Evolutionary conservation across 1,140 invertebrate species (phyloP), one percentile per base, ranked within the genome.

Genomic region (Coelopa frigida): DNA sequence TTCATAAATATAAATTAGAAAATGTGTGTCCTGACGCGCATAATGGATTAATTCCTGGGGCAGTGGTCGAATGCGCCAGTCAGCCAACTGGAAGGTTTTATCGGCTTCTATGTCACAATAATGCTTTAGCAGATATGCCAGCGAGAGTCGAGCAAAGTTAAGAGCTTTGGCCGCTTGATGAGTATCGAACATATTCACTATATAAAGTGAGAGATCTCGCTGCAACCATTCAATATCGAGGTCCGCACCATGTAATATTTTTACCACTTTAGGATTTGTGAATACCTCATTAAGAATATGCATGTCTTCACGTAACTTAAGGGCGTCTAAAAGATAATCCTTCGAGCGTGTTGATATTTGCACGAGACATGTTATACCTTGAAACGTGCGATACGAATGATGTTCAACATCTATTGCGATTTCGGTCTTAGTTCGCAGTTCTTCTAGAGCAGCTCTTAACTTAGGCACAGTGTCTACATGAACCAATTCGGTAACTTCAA

Each of bases 101-200:
- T 98, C 84, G 2, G 85, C 77, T 51, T 81, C 72, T 11, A 94
- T 71, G 17, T 80, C 71, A 63, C 91, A 94, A 64, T 90, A 95
- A 31, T 77, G 72, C 51, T 83, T 75, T 7, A 98, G 68, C 3
- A 99, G 70, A 70, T 83, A 83, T 1, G 85, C 80, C 20, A 98
- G 73, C 15, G 89, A 91, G 3, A 85, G 73, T 23, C 80, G 78
- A 0, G 80, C 72, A 50, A 88, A 76, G n/a, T 79, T 75, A 0
- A 98, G 72, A 0, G 81, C 72, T 51, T 84, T 80, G 0, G 91
- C 82, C 0, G 94, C 94, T 58, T 88, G 81, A 65, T 91, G 80
- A 0, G 95, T 99, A 65, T 99, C 96, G 70, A 99, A 98, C 82
- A 99, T 84, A 58, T 97, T 96, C 0, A 99, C 93, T 14, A 99